A percentile compares a stretch with the other conserved stretches of the same genome.
phyloP scores from a whole-genome alignment of 2,797 vertebrate species.

The Acipenser transmontanus region DNA sequence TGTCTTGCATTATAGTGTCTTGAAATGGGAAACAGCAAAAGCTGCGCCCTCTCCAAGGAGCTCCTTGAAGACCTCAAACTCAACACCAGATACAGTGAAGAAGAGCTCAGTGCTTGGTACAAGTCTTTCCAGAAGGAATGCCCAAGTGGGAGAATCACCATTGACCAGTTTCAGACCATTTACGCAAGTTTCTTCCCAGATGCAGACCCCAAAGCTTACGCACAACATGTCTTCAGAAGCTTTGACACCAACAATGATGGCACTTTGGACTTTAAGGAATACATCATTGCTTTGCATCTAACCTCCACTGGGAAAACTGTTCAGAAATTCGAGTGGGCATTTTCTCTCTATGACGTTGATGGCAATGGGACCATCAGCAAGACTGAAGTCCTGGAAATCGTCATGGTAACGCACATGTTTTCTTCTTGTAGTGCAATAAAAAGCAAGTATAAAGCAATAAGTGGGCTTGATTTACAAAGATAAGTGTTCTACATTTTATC shows the following conservation, averaged over 20 bases:
- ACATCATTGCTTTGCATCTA: constrained; percentile 85
- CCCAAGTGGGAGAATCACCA: constrained; percentile 75
- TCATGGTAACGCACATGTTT: constrained; percentile 56
- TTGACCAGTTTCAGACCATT: constrained; percentile 80
- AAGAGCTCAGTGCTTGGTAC: constrained; percentile 81
- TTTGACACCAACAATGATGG: constrained; percentile 88
- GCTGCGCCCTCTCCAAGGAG: constrained; percentile 78
- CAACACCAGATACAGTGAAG: constrained; percentile 77
- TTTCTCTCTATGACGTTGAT: constrained; percentile 86
- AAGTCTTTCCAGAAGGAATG: constrained; percentile 83
- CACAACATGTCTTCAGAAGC: constrained; percentile 86
- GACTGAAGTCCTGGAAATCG: constrained; percentile 80
- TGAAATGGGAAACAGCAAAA: constrained; percentile 81
- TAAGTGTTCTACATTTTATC: too few relatives aligned
- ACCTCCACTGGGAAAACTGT: constrained; percentile 77
- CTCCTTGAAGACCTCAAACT: constrained; percentile 82
- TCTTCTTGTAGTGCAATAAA: too few relatives aligned
- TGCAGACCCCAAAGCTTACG: constrained; percentile 76
- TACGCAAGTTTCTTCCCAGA: constrained; percentile 86
- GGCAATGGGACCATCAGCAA: constrained; percentile 88
- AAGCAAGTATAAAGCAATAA: too few relatives aligned
- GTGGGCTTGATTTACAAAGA: too few relatives aligned
- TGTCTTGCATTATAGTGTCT: background rate
- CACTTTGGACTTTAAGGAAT: constrained; percentile 87
- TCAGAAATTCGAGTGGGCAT: constrained; percentile 91